Percentiles rank a stretch among this genome's conserved stretches.
Evolutionary conservation across 2,888 invertebrate species (phyloP).

Genomic region (Ennomos erosarius): DNA sequence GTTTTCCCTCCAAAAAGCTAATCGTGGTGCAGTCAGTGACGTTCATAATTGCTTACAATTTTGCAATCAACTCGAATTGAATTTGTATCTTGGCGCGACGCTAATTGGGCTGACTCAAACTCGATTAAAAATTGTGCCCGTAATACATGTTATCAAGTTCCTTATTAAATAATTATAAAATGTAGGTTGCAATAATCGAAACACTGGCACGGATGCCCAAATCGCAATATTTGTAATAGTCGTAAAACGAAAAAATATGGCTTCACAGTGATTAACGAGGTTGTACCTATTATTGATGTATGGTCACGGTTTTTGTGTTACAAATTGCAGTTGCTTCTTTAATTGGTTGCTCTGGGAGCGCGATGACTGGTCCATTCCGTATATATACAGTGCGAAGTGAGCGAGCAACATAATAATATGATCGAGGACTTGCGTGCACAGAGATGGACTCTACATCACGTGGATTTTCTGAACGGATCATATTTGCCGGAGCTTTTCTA

Average conservation of each 20-base stretch:
- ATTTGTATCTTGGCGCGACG: constrained; percentile 8
- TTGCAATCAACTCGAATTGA: constrained; percentile 22
- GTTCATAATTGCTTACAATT: constrained; percentile 16
- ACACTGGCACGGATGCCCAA: constrained; percentile 18
- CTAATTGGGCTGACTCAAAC: constrained; percentile 13
- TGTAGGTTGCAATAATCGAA: constrained; percentile 24
- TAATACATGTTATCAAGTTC: constrained; percentile 1
- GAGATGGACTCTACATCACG: constrained; percentile 6
- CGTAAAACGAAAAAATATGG: constrained; percentile 42
- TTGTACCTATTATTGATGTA: constrained; percentile 66
- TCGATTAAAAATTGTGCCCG: constrained; percentile 1
- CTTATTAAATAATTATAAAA: constrained; percentile 22
- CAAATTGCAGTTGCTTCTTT: constrained; percentile 75
- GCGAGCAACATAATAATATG: constrained; percentile 59
- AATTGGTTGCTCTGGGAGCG: constrained; percentile 73
- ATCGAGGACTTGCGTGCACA: constrained; percentile 24
- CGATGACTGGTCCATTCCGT: constrained; percentile 75
- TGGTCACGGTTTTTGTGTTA: constrained; percentile 68
- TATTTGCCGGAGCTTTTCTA: no score
- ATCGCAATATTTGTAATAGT: constrained; percentile 33
- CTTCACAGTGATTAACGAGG: constrained; percentile 66
- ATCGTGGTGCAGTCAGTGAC: constrained; percentile 12
- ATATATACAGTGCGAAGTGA: constrained; percentile 68
- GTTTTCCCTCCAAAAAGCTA: constrained; percentile 2
- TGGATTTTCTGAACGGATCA: no score